These are phyloP conservation scores for Hemitrygon akajei DNA, from an alignment of 2,797 vertebrate species.

Conservation along the genomic window DNA sequence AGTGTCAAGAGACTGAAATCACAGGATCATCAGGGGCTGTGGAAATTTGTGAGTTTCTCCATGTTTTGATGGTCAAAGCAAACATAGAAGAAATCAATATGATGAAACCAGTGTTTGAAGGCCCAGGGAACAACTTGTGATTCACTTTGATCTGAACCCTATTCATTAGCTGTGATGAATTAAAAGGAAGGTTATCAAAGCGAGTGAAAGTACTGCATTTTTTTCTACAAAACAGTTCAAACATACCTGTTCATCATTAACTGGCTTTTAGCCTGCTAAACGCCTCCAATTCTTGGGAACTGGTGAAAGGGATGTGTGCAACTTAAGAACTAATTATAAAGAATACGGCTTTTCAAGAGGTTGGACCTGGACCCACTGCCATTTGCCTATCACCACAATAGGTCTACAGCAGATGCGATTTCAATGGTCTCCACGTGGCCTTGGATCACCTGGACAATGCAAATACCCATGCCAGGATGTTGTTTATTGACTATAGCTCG, in stretches of 20 bases:
- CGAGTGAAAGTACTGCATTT: background rate
- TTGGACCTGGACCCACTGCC: too few relatives aligned
- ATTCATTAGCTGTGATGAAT: background rate
- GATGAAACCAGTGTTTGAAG: background rate
- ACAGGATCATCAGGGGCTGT: too few relatives aligned
- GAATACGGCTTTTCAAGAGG: background rate
- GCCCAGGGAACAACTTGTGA: too few relatives aligned
- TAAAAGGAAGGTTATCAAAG: constrained; percentile 27
- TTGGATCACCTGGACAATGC: too few relatives aligned
- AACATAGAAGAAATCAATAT: background rate
- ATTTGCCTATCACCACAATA: too few relatives aligned
- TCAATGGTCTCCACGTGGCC: too few relatives aligned
- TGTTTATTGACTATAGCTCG: too few relatives aligned
- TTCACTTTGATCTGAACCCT: constrained; percentile 3
- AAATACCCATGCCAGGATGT: too few relatives aligned
- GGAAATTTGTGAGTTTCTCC: too few relatives aligned
- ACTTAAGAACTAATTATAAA: constrained; percentile 33
- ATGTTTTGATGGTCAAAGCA: too few relatives aligned
- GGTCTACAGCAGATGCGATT: too few relatives aligned
- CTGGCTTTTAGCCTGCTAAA: constrained; percentile 8
- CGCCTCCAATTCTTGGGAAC: constrained; percentile 16
- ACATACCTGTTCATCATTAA: constrained; percentile 17
- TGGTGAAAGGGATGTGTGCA: constrained; percentile 6
- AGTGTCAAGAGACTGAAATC: too few relatives aligned
- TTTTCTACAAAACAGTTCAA: constrained; percentile 19